Base-by-base conservation (phyloP, 2,888 invertebrate species). In the Cryptosula pallasiana region DNA sequence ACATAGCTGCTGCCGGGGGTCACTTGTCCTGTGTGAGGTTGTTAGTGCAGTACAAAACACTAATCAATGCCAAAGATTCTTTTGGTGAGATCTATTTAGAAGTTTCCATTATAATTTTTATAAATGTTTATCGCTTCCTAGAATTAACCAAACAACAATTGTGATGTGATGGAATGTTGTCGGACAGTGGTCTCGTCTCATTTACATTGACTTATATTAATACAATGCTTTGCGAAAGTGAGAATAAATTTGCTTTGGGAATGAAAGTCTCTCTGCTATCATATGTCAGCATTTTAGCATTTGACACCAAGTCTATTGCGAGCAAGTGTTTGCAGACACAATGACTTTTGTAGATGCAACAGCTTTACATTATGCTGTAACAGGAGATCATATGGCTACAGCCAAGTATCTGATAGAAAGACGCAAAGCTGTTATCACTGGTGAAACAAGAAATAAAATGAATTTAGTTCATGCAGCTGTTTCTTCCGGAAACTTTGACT, bases 301-400 rank as follows among this genome's bases (percentile, higher is more conserved):
- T n/a, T n/a, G n/a, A n/a, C n/a, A n/a, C n/a, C n/a, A n/a, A n/a
- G n/a, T n/a, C n/a, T n/a, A n/a, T n/a, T n/a, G n/a, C n/a, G n/a
- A n/a, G n/a, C n/a, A n/a, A n/a, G n/a, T n/a, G n/a, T n/a, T n/a
- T n/a, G n/a, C n/a, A n/a, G n/a, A n/a, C n/a, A n/a, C n/a, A n/a
- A n/a, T n/a, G n/a, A n/a, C n/a, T n/a, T n/a, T 63, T 32, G 32
- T 27, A 63, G 63, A 27, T 9, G 63, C 63, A 9, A 63, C 63
- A 63, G 63, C 63, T 29, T 27, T 63, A 34, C 63, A 63, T 32
- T 63, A 63, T 32, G 63, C 63, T n/a, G 63, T 63, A 5, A 63
- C 25, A 29, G 63, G 32, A 32, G 63, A 32, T 13, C 63, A 63
- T 34, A 27, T 63, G 5, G 63, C 34, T 16, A 32, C 32, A 32